phyloP scores from a whole-genome alignment of 2,797 vertebrate species.

The Acipenser oxyrinchus region DNA sequence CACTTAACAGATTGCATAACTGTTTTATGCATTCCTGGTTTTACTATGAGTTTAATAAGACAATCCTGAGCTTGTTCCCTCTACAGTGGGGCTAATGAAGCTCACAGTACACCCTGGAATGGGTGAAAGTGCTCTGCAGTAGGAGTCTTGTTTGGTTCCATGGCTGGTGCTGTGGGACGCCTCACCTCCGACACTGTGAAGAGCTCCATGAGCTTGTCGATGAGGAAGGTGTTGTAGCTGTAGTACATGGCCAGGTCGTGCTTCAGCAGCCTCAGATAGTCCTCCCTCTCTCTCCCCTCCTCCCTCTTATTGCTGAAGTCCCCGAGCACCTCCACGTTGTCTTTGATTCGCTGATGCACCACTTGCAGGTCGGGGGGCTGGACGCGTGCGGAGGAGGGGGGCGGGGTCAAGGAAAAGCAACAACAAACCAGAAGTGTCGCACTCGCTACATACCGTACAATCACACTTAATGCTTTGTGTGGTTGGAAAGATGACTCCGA shows the following conservation, averaged over 20 bases:
- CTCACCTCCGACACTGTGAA: conserved; percentile 86
- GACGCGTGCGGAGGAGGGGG: conserved; percentile 41
- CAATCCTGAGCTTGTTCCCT: too few species aligned
- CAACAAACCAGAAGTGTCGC: too few species aligned
- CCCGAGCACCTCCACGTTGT: conserved; percentile 82
- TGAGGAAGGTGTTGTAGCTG: conserved; percentile 85
- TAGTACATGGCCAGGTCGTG: conserved; percentile 87
- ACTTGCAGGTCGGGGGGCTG: conserved; percentile 71
- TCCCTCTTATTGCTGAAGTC: conserved; percentile 76
- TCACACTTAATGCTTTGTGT: too few species aligned
- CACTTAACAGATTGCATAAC: too few species aligned
- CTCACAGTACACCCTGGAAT: too few species aligned
- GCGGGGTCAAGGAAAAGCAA: too few species aligned
- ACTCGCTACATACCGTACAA: too few species aligned
- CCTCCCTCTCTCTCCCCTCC: conserved; percentile 69
- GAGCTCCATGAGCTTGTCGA: conserved; percentile 77
- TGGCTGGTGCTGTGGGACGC: not conserved
- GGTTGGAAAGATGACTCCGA: too few species aligned
- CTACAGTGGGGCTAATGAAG: too few species aligned
- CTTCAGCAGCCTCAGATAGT: conserved; percentile 74
- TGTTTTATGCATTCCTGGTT: too few species aligned
- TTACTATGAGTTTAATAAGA: too few species aligned
- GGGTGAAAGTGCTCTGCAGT: too few species aligned
- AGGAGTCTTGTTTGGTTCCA: not conserved
- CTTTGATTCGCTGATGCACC: conserved; percentile 86